phyloP scores from a whole-genome alignment of 2,888 invertebrate species.

The Flexamia atlantica region DNA sequence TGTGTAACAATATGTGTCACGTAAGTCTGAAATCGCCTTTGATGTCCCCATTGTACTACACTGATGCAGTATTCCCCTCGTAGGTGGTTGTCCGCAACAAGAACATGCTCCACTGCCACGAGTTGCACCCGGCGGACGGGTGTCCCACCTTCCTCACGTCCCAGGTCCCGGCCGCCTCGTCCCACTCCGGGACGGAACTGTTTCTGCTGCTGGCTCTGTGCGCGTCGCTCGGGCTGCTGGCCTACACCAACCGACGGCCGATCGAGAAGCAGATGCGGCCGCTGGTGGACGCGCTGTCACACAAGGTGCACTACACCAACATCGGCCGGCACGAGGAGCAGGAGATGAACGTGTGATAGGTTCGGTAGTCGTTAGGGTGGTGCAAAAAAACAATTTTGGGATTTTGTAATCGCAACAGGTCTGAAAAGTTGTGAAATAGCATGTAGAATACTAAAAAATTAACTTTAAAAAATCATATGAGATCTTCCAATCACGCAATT shows the following conservation, averaged over 20 bases:
- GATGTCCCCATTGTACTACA: too few species aligned
- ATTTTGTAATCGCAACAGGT: too few species aligned
- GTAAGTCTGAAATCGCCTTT: too few species aligned
- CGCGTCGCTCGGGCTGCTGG: conserved; percentile 77
- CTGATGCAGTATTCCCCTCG: too few species aligned
- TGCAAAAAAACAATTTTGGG: too few species aligned
- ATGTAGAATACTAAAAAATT: too few species aligned
- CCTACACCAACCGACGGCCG: conserved; percentile 80
- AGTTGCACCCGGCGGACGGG: conserved; percentile 51
- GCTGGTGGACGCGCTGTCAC: conserved; percentile 81
- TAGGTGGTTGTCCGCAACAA: conserved; percentile 76
- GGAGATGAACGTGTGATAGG: conserved; percentile 73
- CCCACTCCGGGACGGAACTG: conserved; percentile 75
- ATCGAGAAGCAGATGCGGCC: conserved; percentile 80
- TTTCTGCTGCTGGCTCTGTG: conserved; percentile 78
- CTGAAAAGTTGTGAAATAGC: too few species aligned
- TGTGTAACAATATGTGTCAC: too few species aligned
- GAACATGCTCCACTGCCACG: conserved; percentile 77
- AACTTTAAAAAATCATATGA: too few species aligned
- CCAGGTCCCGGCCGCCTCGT: conserved; percentile 53
- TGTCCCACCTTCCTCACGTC: neutral
- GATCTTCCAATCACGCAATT: too few species aligned
- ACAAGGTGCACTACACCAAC: conserved; percentile 86
- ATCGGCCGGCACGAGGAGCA: conserved; percentile 80
- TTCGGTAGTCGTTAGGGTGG: neutral